Evolutionary conservation across 23 tunicate genomes (phyloP).

Genomic region (Halocynthia aurantium): DNA sequence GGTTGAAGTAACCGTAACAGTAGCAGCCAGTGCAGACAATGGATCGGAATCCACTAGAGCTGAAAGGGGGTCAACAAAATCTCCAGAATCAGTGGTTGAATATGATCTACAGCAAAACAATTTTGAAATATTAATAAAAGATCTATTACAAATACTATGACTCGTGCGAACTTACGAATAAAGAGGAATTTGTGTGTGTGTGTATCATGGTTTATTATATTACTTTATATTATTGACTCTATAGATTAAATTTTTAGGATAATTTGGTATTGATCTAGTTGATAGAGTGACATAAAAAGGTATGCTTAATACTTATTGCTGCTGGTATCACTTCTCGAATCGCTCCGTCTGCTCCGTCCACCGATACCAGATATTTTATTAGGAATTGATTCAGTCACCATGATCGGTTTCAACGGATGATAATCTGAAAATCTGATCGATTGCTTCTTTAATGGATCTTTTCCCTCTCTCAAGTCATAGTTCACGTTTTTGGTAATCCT

Average conservation of each 20-base stretch:
- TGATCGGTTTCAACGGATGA: slow-evolving; percentile 79
- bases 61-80: slow-evolving; percentile 82
- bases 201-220: too few species aligned
- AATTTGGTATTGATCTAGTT: too few species aligned
- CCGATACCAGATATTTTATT: slow-evolving; percentile 30
- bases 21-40: slow-evolving; percentile 31
- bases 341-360: not conserved
- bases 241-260: not conserved
- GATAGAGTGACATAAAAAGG: too few species aligned
- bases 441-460: slow-evolving; percentile 3
- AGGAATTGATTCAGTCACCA: slow-evolving; percentile 41
- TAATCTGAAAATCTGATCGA: slow-evolving; percentile 31
- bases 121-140: too few species aligned
- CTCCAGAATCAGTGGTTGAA: slow-evolving; percentile 4
- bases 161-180: too few species aligned
- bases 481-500: slow-evolving; percentile 60
- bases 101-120: not conserved
- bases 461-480: slow-evolving; percentile 30
- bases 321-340: not conserved
- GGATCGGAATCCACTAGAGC: slow-evolving; percentile 55
- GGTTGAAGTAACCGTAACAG: not conserved
- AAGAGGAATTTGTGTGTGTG: too few species aligned
- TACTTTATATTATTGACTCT: not conserved
- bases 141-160: too few species aligned
- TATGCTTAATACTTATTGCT: too few species aligned